Percentiles rank a stretch among this genome's conserved stretches.
phyloP scores from a whole-genome alignment of 1,140 invertebrate genomes.

The Eurosta solidaginis region DNA sequence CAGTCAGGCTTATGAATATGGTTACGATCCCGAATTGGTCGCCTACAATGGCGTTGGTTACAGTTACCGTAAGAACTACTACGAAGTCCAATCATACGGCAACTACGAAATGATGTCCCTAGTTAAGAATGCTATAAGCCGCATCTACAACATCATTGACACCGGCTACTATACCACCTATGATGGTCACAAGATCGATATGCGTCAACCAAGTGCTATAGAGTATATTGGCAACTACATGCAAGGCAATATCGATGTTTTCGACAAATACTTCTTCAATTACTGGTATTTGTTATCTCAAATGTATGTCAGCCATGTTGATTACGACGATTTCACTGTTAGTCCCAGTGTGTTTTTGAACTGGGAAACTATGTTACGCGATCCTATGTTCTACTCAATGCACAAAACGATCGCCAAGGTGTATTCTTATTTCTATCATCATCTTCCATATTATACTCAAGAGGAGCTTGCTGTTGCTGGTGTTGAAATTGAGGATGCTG shows the following conservation, averaged over 20 bases:
- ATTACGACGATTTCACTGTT: slow-evolving; percentile 43
- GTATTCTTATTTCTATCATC: slow-evolving; percentile 63
- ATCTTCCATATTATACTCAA: slow-evolving; percentile 65
- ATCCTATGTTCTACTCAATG: slow-evolving; percentile 71
- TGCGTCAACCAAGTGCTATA: slow-evolving; percentile 62
- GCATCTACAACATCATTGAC: slow-evolving; percentile 68
- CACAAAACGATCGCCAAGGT: slow-evolving; percentile 64
- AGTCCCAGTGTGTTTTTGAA: slow-evolving; percentile 61
- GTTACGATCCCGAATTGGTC: slow-evolving; percentile 65
- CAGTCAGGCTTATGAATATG: slow-evolving; percentile 61
- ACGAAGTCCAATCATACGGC: slow-evolving; percentile 46
- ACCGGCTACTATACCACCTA: slow-evolving; percentile 65
- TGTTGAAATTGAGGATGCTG: slow-evolving; percentile 65
- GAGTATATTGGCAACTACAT: slow-evolving; percentile 73
- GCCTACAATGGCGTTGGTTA: slow-evolving; percentile 71
- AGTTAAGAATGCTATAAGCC: slow-evolving; percentile 65
- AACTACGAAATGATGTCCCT: slow-evolving; percentile 59
- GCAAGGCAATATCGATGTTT: slow-evolving; percentile 70
- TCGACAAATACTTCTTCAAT: slow-evolving; percentile 65
- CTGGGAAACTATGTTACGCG: slow-evolving; percentile 67
- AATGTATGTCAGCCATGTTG: slow-evolving; percentile 59
- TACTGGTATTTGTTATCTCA: slow-evolving; percentile 63
- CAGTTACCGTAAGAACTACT: slow-evolving; percentile 64
- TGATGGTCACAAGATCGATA: slow-evolving; percentile 60
- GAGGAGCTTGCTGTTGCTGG: slow-evolving; percentile 67